A percentile compares a stretch with the other conserved stretches of the same genome.
Conservation (phyloP, 2,888 invertebrate genomes). For the Cylloceria caligata region DNA sequence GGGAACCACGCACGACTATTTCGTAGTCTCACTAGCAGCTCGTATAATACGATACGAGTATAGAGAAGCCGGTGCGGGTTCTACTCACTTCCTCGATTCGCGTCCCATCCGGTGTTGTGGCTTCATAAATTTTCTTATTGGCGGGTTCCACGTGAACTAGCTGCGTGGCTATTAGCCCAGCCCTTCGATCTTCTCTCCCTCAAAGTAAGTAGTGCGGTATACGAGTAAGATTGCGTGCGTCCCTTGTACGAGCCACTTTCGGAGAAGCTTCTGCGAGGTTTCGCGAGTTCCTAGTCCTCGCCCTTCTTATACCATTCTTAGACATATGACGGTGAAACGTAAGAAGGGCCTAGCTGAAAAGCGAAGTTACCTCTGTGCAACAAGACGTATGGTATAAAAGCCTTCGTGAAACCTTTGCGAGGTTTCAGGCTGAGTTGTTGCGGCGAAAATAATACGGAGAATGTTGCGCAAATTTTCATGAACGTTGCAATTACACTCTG, state of each 20-base stretch:
- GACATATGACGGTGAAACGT: slow-evolving; percentile 13
- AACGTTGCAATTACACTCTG: neutral
- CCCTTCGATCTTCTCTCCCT: slow-evolving; percentile 46
- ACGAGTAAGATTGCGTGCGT: slow-evolving; percentile 51
- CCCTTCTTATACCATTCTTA: slow-evolving; percentile 3
- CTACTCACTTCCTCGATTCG: slow-evolving; percentile 53
- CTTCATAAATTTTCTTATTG: slow-evolving; percentile 71
- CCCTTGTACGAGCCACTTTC: slow-evolving; percentile 53
- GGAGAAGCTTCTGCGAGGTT: slow-evolving; percentile 38
- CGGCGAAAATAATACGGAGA: too few relatives aligned
- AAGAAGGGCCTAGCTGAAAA: too few relatives aligned
- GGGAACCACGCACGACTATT: slow-evolving; percentile 71
- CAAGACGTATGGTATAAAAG: neutral
- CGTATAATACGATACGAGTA: slow-evolving; percentile 58
- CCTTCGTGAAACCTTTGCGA: slow-evolving; percentile 14
- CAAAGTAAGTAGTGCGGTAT: slow-evolving; percentile 21
- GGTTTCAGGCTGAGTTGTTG: neutral
- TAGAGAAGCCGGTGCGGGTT: slow-evolving; percentile 58
- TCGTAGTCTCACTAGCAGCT: slow-evolving; percentile 64
- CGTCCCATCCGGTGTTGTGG: slow-evolving; percentile 69
- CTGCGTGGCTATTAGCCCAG: slow-evolving; percentile 48
- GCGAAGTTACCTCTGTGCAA: neutral
- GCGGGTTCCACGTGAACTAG: slow-evolving; percentile 53
- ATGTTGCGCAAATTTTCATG: too few relatives aligned
- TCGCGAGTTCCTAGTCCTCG: slow-evolving; percentile 37